Conservation (phyloP, 2,113 vertebrate species). For the Pungitius pungitius region DNA sequence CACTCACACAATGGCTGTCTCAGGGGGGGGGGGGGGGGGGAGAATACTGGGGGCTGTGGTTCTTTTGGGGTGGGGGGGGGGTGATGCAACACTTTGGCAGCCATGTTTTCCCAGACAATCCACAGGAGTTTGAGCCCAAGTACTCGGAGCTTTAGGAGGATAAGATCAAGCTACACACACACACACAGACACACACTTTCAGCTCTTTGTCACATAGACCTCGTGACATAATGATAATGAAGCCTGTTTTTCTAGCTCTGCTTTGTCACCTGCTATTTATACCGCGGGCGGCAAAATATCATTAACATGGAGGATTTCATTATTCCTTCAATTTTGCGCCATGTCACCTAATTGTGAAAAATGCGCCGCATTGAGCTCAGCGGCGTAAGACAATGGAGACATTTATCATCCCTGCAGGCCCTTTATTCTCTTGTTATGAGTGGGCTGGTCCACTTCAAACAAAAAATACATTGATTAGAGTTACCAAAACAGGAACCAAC, state of each 20-base stretch:
- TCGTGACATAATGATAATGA: slow-evolving; percentile 26
- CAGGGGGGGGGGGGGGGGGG: too few relatives aligned
- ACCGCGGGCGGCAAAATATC: slow-evolving; percentile 43
- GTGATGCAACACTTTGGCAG: slow-evolving; percentile 75
- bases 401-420: slow-evolving; percentile 52
- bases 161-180: slow-evolving; percentile 37
- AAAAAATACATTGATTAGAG: slow-evolving; percentile 41
- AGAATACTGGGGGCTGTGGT: slow-evolving; percentile 64
- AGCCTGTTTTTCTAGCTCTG: slow-evolving; percentile 42
- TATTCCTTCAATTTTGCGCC: slow-evolving; percentile 50
- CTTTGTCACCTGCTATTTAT: slow-evolving; percentile 51
- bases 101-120: slow-evolving; percentile 70
- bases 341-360: slow-evolving; percentile 57
- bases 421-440: slow-evolving; percentile 44
- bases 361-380: slow-evolving; percentile 38
- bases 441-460: slow-evolving; percentile 34
- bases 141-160: slow-evolving; percentile 38
- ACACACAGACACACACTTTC: slow-evolving; percentile 19
- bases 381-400: slow-evolving; percentile 52
- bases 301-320: slow-evolving; percentile 59
- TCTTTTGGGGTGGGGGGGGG: slow-evolving; percentile 58
- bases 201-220: slow-evolving; percentile 33
- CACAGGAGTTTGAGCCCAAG: slow-evolving; percentile 54
- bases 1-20: slow-evolving; percentile 36
- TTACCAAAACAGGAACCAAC: slow-evolving; percentile 60